These are phyloP conservation scores for Synanthedon myopaeformis DNA, from an alignment of 2,888 invertebrate genomes.

Conservation along the genomic window DNA sequence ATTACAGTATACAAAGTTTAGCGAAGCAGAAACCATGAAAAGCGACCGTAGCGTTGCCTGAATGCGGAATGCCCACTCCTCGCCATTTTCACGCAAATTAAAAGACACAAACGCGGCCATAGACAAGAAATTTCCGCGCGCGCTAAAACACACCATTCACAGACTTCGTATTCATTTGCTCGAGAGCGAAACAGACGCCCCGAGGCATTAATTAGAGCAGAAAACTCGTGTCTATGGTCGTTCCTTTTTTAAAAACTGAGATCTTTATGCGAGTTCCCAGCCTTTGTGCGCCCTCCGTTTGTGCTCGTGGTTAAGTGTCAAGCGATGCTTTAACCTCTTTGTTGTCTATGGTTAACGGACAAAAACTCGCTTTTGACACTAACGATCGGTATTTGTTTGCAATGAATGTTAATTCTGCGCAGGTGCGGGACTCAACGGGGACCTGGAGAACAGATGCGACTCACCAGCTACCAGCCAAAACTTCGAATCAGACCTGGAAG, in stretches of 20 bases:
- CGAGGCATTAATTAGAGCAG: slow-evolving; percentile 70
- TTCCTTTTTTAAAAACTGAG: slow-evolving; percentile 60
- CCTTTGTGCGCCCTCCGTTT: slow-evolving; percentile 51
- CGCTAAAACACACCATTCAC: slow-evolving; percentile 62
- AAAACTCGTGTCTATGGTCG: slow-evolving; percentile 54
- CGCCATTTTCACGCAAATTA: slow-evolving; percentile 68
- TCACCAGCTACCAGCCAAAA: slow-evolving; percentile 32
- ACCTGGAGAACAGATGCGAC: slow-evolving; percentile 24
- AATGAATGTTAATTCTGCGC: not conserved
- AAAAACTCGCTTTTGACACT: not conserved
- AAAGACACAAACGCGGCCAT: slow-evolving; percentile 59
- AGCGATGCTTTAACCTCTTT: slow-evolving; percentile 39
- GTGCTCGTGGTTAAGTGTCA: slow-evolving; percentile 44
- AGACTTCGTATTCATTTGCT: slow-evolving; percentile 54
- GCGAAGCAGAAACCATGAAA: slow-evolving; percentile 36
- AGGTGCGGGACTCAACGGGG: slow-evolving; percentile 32
- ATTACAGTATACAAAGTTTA: slow-evolving; percentile 32
- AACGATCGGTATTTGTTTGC: not conserved
- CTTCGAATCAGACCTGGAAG: slow-evolving; percentile 44
- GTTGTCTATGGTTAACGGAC: slow-evolving; percentile 19
- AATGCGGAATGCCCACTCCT: slow-evolving; percentile 47
- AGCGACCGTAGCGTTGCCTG: slow-evolving; percentile 30
- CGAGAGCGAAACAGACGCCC: slow-evolving; percentile 60
- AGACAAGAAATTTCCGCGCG: slow-evolving; percentile 49
- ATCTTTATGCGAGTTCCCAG: slow-evolving; percentile 48